Percentiles rank a stretch among this genome's conserved stretches.
Conservation (phyloP, 2,113 vertebrate genomes). For the Chlamydotis undulata region DNA sequence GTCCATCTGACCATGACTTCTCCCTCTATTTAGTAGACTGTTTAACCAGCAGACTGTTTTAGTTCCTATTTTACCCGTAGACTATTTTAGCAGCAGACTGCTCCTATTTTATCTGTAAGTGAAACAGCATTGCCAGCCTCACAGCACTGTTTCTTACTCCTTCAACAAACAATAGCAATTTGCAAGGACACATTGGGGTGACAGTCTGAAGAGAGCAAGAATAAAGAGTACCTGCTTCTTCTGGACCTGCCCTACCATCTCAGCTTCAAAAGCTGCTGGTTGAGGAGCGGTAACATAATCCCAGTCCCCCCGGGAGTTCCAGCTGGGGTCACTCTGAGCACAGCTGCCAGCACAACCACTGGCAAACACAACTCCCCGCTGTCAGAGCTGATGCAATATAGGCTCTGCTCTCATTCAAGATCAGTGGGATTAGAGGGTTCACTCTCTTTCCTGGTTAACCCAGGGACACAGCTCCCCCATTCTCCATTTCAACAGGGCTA, state of each 20-base stretch:
- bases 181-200: not conserved
- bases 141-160: not conserved
- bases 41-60: not conserved
- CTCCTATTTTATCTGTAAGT: not conserved
- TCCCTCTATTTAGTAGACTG: not conserved
- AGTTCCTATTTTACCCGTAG: not conserved
- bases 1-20: not conserved
- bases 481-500: not conserved
- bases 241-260: not conserved
- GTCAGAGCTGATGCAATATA: not conserved
- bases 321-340: not conserved
- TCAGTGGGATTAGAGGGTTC: not conserved
- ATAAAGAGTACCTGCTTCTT: not conserved
- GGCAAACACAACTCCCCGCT: not conserved
- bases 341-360: not conserved
- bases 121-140: not conserved
- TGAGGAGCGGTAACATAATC: not conserved
- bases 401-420: not conserved
- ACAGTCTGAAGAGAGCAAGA: not conserved
- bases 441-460: not conserved
- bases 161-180: not conserved
- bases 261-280: not conserved
- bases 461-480: not conserved
- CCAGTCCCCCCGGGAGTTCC: accelerated
- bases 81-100: not conserved